phyloP scores from a whole-genome alignment of 2,113 vertebrate genomes.

The Prunella fulvescens region DNA sequence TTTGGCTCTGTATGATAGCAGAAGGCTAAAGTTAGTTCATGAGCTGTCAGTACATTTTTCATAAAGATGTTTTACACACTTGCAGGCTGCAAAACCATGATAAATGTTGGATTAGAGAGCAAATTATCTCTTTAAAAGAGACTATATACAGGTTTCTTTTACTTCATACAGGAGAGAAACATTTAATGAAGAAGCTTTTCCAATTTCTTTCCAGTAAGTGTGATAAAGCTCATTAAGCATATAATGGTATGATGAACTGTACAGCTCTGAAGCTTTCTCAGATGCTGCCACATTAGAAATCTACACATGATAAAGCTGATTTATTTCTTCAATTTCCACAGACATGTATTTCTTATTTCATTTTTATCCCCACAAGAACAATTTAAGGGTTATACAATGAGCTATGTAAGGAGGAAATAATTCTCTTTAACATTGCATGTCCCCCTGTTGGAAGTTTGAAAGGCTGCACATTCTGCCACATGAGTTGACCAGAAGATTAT shows the following conservation, averaged over 20 bases:
- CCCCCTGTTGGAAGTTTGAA: background rate
- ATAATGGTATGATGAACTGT: background rate
- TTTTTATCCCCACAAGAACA: background rate
- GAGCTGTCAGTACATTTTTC: conserved; percentile 32
- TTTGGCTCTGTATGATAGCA: conserved; percentile 11
- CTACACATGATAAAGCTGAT: background rate
- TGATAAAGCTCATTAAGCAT: conserved; percentile 14
- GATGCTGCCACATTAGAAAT: background rate
- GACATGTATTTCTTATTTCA: background rate
- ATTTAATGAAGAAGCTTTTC: background rate
- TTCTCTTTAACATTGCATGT: background rate
- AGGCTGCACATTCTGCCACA: background rate
- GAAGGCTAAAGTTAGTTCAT: conserved; percentile 19
- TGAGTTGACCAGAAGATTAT: background rate
- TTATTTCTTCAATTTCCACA: conserved; percentile 9
- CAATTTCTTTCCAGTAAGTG: background rate
- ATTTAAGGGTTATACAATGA: background rate
- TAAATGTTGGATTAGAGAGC: background rate
- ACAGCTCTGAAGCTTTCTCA: background rate
- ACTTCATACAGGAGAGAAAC: background rate
- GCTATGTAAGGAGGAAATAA: background rate
- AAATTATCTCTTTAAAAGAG: background rate
- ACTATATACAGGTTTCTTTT: background rate
- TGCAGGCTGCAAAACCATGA: background rate
- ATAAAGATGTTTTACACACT: background rate